Percentiles rank a stretch among this genome's conserved stretches.
Evolutionary conservation across 2,113 vertebrate genomes (phyloP).

Genomic region (Prochilodus magdalenae): DNA sequence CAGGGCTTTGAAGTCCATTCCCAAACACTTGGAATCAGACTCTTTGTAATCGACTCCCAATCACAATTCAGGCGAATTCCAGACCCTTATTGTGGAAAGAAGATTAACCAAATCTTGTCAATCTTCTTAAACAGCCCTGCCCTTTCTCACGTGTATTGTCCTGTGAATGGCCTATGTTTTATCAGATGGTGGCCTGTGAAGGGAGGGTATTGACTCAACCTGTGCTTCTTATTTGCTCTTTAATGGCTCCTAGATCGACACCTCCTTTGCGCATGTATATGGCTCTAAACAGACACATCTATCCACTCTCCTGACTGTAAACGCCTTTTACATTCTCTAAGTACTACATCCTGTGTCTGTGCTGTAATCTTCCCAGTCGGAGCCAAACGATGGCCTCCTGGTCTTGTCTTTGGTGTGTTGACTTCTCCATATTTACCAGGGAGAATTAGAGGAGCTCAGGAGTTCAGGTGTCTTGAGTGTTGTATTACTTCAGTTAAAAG

Average conservation of each 20-base stretch:
- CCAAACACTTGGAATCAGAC: too few species aligned
- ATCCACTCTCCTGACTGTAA: background rate
- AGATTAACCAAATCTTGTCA: too few species aligned
- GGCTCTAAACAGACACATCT: background rate
- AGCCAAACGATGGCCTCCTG: background rate
- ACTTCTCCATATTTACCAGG: slow-evolving; percentile 17
- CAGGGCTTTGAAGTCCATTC: too few species aligned
- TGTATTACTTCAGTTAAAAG: slow-evolving; percentile 61
- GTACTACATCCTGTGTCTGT: background rate
- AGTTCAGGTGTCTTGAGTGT: slow-evolving; percentile 31
- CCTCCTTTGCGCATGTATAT: too few species aligned
- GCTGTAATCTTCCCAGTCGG: background rate
- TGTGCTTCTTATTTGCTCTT: background rate
- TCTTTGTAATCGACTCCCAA: too few species aligned
- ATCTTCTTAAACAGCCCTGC: too few species aligned
- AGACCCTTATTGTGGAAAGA: too few species aligned
- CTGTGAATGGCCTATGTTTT: too few species aligned
- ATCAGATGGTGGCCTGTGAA: too few species aligned
- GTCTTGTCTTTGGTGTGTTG: background rate
- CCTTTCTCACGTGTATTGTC: too few species aligned
- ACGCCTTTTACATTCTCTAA: background rate
- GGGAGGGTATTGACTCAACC: too few species aligned
- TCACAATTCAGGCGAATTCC: too few species aligned
- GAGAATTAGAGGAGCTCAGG: slow-evolving; percentile 35
- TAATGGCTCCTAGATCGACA: background rate